Conservation (phyloP, 2,888 invertebrate species). For the Helicoverpa assulta region DNA sequence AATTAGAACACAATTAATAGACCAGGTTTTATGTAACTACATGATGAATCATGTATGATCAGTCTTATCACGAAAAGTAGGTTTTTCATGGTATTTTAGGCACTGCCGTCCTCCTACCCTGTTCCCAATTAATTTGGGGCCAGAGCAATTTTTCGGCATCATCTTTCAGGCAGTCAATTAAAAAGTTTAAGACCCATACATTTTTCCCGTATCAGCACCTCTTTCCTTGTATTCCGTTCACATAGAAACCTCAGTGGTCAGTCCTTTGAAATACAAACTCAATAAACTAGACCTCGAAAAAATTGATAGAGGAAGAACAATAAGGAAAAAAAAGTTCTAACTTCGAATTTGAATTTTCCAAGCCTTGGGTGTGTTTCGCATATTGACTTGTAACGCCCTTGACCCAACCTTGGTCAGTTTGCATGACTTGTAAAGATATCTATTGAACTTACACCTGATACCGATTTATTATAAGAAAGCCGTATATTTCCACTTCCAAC, state of each 20-base stretch:
- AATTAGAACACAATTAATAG: too few species aligned
- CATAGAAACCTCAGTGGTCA: neutral
- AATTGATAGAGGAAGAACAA: conserved; percentile 41
- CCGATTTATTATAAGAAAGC: neutral
- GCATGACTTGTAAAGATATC: conserved; percentile 20
- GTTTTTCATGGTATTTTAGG: too few species aligned
- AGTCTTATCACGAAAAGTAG: too few species aligned
- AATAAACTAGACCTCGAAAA: conserved; percentile 34
- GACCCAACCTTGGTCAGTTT: conserved; percentile 52
- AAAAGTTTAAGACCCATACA: too few species aligned
- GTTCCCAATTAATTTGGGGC: too few species aligned
- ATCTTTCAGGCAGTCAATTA: too few species aligned
- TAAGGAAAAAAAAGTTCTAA: conserved; percentile 46
- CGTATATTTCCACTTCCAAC: conserved; percentile 31
- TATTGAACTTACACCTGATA: conserved; percentile 50
- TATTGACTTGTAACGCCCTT: conserved; percentile 55
- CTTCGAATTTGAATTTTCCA: conserved; percentile 16
- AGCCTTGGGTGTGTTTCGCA: conserved; percentile 43
- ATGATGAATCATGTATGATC: too few species aligned
- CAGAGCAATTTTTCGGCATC: too few species aligned
- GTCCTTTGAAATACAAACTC: conserved; percentile 3
- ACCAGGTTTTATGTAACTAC: too few species aligned
- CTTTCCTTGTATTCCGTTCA: conserved; percentile 14
- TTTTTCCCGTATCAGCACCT: conserved; percentile 16
- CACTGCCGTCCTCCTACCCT: too few species aligned